Base-by-base conservation (phyloP, 2,888 invertebrate genomes). In the Osedax frankpressi region DNA sequence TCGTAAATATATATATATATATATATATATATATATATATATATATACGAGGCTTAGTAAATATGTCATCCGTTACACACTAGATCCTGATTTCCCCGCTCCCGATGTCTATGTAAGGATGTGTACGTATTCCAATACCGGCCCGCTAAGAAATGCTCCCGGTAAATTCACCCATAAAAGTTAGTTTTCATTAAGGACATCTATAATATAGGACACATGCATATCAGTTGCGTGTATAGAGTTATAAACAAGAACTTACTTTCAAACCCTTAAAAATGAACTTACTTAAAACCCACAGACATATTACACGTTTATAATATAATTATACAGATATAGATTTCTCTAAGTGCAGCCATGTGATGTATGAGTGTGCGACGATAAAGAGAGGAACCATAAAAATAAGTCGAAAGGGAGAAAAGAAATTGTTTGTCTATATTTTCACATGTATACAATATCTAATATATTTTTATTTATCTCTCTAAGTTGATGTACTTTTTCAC, bases 321-420 rank as follows among this genome's bases (percentile, higher is more conserved):
- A n/a, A n/a, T n/a, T n/a, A n/a, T 44, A 19, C 44, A 44, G 69
- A 69, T 29, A 69, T 69, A 28, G 69, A 69, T n/a, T 11, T 29
- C 25, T 19, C 28, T 28, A 28, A 28, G 28, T 69, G 69, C 28
- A 69, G 11, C n/a, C 69, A 69, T 24, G n/a, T 69, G 28, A 28
- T 69, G 28, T 69, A 69, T n/a, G 28, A 28, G 28, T 69, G 25
- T n/a, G 69, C 69, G 28, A 26, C 29, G 11, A 29, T 69, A 28
- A 69, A 69, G 28, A 44, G 44, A 44, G 44, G 44, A 6, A 44
- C 6, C 19, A 44, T 44, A 6, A 44, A 19, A 44, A 11, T 44
- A 6, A 19, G 19, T 11, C 44, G 6, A 19, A 44, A 19, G 19
- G 11, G 44, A 6, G 44, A 44, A 19, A 44, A 44, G 44, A 44